Evolutionary conservation across 2,888 invertebrate species (phyloP), one percentile per base, ranked within the genome.

Genomic region (Ametastegia equiseti): DNA sequence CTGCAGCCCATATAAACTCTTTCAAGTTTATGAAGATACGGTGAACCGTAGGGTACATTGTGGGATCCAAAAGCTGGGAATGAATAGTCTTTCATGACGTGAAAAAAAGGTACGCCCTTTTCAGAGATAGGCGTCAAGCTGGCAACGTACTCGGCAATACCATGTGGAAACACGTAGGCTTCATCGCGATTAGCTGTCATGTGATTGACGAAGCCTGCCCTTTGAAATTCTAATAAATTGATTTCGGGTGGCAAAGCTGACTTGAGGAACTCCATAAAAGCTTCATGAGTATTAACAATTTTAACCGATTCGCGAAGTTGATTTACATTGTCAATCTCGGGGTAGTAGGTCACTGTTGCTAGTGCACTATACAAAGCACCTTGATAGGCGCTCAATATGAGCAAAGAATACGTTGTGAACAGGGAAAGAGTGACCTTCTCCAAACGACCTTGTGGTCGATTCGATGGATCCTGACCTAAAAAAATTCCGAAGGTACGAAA

Each of bases 21-120:
- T 6, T 81, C 36, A 11, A 81, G 11, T 77, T 73, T 63, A 13
- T 50, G 36, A 2, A 81, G 47, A 15, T 81, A 81, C 13, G 77
- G 81, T 50, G 81, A 81, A 9, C 81, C 81, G 36, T 81, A 81
- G n/a, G 81, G 81, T n/a, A 81, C 1, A n/a, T n/a, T 13, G 27
- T 63, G 69, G 19, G 30, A 3, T 13, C 27, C 45, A 19, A 36
- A 77, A 60, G 7, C 57, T 19, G 77, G 47, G 5, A 75, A 4
- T n/a, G 57, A 27, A 19, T 27, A 73, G 13, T 65, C 47, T 11
- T 13, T 73, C 81, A 81, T 77, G 9, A 81, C 19, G 47, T 65
- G 81, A 50, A 33, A 81, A 30, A 81, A 7, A 3, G 81, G 81
- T 36, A 15, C 30, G 0, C 81, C 81, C 27, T 77, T 47, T 27